Base-by-base conservation (phyloP, 2,888 invertebrate genomes). In the Belgica antarctica region DNA sequence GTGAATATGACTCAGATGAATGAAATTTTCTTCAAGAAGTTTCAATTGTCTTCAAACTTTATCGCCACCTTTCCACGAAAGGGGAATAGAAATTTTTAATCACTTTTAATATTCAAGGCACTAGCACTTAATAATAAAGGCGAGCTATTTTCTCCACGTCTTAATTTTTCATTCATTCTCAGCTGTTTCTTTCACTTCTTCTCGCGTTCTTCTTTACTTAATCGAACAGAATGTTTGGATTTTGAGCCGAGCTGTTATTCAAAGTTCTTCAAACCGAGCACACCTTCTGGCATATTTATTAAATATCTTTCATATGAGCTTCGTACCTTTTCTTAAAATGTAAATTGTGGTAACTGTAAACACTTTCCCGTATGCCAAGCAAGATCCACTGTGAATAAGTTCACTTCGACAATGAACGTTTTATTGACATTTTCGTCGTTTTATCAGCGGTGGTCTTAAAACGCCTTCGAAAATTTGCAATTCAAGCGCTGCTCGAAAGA, bases 281-380 rank as follows among this genome's bases (percentile, higher is more conserved):
- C 52, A 52, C 41, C 41, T 41, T 41, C 34, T 12, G n/a, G 41
- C 52, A 52, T 17, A 52, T 52, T 52, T 52, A 52, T n/a, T 41
- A 41, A 52, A 12, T 22, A 52, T 28, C 17, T 8, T 62, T 15
- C 12, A 25, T 25, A 19, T 62, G 27, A 24, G 19, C 34, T 15
- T n/a, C 24, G 24, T 22, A 3, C 12, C n/a, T 62, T 31, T 62
- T 62, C 19, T 12, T 17, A 47, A 63, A 65, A 65, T 65, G 65
- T 65, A 65, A 65, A 65, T 65, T 65, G 47, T 47, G n/a, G 22
- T 65, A 65, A 65, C 65, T 65, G 65, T 65, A 65, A 65, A 65
- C 65, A 65, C 65, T 59, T 59, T 19, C 4, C 25, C 59, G 15
- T 41, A 41, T n/a, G 52, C 17, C 7, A 22, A 41, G 15, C 41